These are phyloP conservation scores for Pilophorus perplexus DNA, from an alignment of 2,888 invertebrate genomes.

Conservation along the genomic window DNA sequence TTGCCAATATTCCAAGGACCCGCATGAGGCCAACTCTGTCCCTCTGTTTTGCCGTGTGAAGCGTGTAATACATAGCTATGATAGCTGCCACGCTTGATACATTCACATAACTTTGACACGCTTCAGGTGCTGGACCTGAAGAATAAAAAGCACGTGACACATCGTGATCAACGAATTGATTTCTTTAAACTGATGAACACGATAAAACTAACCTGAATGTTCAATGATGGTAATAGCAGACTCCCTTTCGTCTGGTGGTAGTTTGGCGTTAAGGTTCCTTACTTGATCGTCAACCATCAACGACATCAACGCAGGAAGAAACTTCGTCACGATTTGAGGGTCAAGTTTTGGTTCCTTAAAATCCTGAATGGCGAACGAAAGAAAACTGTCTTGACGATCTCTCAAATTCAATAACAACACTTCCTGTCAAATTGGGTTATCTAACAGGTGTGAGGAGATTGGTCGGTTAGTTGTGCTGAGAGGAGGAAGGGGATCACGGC, in stretches of 20 bases:
- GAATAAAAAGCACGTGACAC: conserved; percentile 5
- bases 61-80: conserved; percentile 90
- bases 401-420: conserved; percentile 13
- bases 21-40: conserved; percentile 79
- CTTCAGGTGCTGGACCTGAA: conserved; percentile 81
- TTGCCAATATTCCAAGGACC: conserved; percentile 84
- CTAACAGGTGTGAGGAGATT: background rate
- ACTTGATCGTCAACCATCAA: conserved; percentile 73
- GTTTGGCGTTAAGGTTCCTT: conserved; percentile 69
- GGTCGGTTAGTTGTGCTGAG: background rate
- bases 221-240: conserved; percentile 90
- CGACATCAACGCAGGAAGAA: conserved; percentile 88
- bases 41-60: conserved; percentile 78
- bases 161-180: background rate
- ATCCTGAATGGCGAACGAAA: conserved; percentile 60
- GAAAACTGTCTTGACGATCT: too few species aligned
- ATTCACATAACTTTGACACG: conserved; percentile 87
- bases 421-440: background rate
- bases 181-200: background rate
- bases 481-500: background rate
- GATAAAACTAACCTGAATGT: conserved; percentile 62
- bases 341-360: conserved; percentile 95
- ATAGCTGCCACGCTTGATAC: conserved; percentile 90
- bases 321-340: conserved; percentile 89
- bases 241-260: conserved; percentile 90